These are phyloP conservation scores for Cliona cf. orientalis DNA, from an alignment of 37 sponge, comb jelly and placozoan species.

Conservation along the genomic window DNA sequence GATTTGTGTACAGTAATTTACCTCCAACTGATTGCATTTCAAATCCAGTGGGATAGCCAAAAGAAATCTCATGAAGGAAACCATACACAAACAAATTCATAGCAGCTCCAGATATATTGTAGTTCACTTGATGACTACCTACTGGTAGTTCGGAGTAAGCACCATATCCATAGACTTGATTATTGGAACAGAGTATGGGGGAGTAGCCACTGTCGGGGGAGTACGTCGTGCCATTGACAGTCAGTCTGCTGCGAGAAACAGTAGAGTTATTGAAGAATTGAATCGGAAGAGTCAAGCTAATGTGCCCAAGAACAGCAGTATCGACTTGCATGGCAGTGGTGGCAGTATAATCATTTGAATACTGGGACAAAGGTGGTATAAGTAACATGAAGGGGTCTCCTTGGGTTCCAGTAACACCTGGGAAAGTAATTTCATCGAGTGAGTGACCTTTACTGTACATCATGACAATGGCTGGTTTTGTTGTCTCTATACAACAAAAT, in stretches of 20 bases:
- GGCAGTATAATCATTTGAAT: conserved; percentile 21
- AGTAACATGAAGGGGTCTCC: conserved; percentile 57
- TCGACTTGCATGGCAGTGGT: background rate
- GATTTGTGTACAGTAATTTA: too few species aligned
- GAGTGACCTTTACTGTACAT: conserved; percentile 54
- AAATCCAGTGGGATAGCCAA: conserved; percentile 42
- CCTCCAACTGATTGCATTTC: conserved; percentile 36
- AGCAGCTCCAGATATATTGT: conserved; percentile 12
- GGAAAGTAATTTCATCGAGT: background rate
- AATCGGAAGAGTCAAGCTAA: conserved; percentile 12
- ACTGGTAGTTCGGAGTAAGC: background rate
- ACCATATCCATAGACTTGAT: conserved; percentile 31
- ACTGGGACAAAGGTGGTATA: conserved; percentile 55
- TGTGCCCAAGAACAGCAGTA: background rate
- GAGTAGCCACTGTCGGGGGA: background rate
- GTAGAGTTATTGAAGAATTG: conserved; percentile 22
- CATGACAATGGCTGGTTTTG: conserved; percentile 39
- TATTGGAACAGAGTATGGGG: conserved; percentile 20
- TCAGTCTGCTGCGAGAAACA: background rate
- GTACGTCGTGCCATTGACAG: background rate
- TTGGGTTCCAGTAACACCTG: background rate
- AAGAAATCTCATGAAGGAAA: conserved; percentile 28
- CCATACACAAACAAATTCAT: conserved; percentile 25
- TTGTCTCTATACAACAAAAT: conserved; percentile 55
- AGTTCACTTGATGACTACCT: background rate